Conservation (phyloP, 2,888 invertebrate genomes). For the Diadromus collaris region DNA sequence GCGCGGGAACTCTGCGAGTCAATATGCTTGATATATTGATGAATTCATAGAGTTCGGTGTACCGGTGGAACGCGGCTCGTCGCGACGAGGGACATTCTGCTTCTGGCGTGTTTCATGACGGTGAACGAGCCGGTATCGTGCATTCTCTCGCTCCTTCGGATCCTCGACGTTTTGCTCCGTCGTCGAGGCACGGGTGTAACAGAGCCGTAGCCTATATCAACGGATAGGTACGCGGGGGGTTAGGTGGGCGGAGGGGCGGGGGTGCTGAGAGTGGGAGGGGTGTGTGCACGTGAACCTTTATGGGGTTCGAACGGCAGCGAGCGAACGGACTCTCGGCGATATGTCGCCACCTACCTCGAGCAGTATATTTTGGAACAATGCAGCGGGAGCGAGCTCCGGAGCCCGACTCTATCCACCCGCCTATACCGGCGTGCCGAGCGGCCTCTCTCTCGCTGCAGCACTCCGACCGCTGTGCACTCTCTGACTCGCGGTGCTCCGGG, state of each 20-base stretch:
- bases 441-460: conserved; percentile 25
- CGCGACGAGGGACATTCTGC: conserved; percentile 57
- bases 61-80: conserved; percentile 57
- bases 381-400: conserved; percentile 42
- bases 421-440: conserved; percentile 49
- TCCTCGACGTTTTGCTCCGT: conserved; percentile 2
- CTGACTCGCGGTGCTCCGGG: conserved; percentile 40
- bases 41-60: conserved; percentile 68
- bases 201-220: conserved; percentile 27
- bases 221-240: conserved; percentile 10
- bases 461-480: conserved; percentile 24
- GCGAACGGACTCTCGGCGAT: conserved; percentile 60
- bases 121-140: conserved; percentile 19
- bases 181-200: conserved; percentile 23
- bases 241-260: conserved; percentile 11
- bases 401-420: conserved; percentile 66
- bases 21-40: conserved; percentile 69
- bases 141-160: conserved; percentile 38
- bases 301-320: conserved; percentile 52
- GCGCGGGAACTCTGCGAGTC: conserved; percentile 56
- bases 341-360: conserved; percentile 71
- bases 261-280: conserved; percentile 27
- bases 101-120: conserved; percentile 28
- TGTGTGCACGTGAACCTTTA: conserved; percentile 54
- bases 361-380: conserved; percentile 70